Evolutionary conservation across 2,113 vertebrate species (phyloP).

Genomic region (Narcine bancroftii): DNA sequence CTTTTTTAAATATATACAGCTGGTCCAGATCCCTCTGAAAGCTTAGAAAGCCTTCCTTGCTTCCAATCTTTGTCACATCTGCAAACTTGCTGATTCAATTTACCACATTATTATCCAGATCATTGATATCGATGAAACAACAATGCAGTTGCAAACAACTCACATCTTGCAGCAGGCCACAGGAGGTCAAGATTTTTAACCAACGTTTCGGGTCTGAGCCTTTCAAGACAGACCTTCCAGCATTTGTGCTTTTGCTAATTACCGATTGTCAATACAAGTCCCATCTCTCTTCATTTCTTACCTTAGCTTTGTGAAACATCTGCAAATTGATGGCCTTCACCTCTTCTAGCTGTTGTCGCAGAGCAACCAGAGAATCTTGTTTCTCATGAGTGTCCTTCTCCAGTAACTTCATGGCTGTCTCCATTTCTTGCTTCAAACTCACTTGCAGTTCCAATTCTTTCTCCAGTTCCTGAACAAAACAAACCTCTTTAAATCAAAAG

Average conservation of each 20-base stretch:
- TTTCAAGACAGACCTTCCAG: no score
- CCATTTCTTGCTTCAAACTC: slow-evolving; percentile 92
- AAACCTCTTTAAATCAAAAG: neutral
- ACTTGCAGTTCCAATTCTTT: slow-evolving; percentile 87
- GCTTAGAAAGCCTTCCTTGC: no score
- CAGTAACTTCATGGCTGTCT: slow-evolving; percentile 92
- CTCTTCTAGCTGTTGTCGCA: slow-evolving; percentile 87
- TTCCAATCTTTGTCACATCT: no score
- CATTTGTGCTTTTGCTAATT: neutral
- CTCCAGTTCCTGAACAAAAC: slow-evolving; percentile 73
- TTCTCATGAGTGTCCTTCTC: slow-evolving; percentile 97
- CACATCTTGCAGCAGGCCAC: no score
- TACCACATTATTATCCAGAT: no score
- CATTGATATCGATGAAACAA: no score
- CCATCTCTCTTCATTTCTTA: slow-evolving; percentile 43
- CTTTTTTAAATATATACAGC: no score
- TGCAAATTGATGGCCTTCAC: slow-evolving; percentile 91
- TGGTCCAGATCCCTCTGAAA: no score
- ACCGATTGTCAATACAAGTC: neutral
- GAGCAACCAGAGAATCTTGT: slow-evolving; percentile 78
- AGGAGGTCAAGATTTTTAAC: no score
- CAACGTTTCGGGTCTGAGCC: no score
- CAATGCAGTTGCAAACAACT: no score
- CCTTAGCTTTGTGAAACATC: slow-evolving; percentile 94
- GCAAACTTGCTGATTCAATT: no score